Base-by-base conservation (phyloP, 2,888 invertebrate genomes). In the Alentia gelatinosa region DNA sequence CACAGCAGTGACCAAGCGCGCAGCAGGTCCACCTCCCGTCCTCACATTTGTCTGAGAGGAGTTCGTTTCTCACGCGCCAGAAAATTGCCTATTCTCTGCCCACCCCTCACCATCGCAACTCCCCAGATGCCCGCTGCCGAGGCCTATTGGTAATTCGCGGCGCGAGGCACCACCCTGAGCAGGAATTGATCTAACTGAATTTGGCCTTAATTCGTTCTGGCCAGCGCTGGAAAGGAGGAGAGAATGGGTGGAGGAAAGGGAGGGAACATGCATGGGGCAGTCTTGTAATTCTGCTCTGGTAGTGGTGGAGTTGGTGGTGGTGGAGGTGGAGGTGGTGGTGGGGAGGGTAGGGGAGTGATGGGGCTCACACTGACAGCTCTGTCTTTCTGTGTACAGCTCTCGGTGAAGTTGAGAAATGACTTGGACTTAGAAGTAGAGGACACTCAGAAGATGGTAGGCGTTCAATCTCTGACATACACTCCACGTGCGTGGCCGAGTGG, bases 181-280 rank as follows among this genome's bases (percentile, higher is more conserved):
- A n/a, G 37, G 79, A 79, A 79, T 79, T 79, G 35, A 79, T 79
- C 79, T 79, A 79, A 79, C 79, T 37, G 79, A 79, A 79, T 79
- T 79, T 79, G 79, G 35, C 79, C 79, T 79, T 37, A 63, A 79
- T 79, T 35, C 15, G 37, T 37, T 35, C 56, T 56, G 56, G 19
- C 56, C 19, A 56, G 56, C 19, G n/a, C 56, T 56, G 56, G 23
- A 56, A n/a, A 19, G 56, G 56, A n/a, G n/a, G 12, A 56, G n/a
- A n/a, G n/a, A n/a, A n/a, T n/a, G 26, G 19, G 37, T 26, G 19
- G 35, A 12, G 79, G 7, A 35, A 9, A 1, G 79, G 37, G 7
- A 5, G 3, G 19, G 35, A 15, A 15, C 37, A n/a, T 79, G 79
- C 39, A 79, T 37, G 4, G 1, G 37, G 15, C 5, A n/a, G n/a